Evolutionary conservation across 2,888 invertebrate genomes (phyloP).

Genomic region (Drosophila pseudotakahashii): DNA sequence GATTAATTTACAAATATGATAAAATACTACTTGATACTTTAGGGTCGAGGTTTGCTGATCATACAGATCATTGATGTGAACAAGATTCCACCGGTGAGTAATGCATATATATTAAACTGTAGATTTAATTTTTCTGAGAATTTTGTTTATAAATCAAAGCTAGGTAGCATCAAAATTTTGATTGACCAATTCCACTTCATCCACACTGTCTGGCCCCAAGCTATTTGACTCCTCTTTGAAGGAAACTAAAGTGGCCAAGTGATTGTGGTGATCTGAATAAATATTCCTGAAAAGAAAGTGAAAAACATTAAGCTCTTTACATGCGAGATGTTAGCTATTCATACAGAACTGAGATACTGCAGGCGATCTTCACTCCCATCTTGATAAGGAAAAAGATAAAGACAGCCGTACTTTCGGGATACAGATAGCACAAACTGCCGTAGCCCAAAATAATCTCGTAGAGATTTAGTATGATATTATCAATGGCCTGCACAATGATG

Average conservation of each 20-base stretch:
- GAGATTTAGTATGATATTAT: constrained; percentile 70
- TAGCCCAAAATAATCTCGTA: constrained; percentile 75
- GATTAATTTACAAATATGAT: not conserved
- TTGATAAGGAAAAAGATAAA: constrained; percentile 70
- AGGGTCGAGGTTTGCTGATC: constrained; percentile 88
- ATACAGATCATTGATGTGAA: constrained; percentile 90
- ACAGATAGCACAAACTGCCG: constrained; percentile 63
- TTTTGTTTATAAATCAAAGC: not conserved
- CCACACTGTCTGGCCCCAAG: constrained; percentile 37
- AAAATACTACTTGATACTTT: not conserved
- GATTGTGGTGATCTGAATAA: constrained; percentile 72
- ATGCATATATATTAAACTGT: no score
- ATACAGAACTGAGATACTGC: constrained; percentile 71
- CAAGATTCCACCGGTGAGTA: constrained; percentile 87
- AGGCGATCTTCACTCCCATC: constrained; percentile 62
- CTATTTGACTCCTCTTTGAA: constrained; percentile 2
- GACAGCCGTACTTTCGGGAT: constrained; percentile 60
- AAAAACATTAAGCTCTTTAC: no score
- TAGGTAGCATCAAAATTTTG: constrained; percentile 27
- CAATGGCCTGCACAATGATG: constrained; percentile 72
- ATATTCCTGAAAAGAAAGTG: constrained; percentile 59
- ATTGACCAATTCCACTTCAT: constrained; percentile 52
- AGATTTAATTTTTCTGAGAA: no score
- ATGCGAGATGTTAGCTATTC: not conserved
- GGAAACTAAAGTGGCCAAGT: constrained; percentile 37